Evolutionary conservation across 2,888 invertebrate species (phyloP), one percentile per base, ranked within the genome.

Genomic region (Heliconius ismenius): DNA sequence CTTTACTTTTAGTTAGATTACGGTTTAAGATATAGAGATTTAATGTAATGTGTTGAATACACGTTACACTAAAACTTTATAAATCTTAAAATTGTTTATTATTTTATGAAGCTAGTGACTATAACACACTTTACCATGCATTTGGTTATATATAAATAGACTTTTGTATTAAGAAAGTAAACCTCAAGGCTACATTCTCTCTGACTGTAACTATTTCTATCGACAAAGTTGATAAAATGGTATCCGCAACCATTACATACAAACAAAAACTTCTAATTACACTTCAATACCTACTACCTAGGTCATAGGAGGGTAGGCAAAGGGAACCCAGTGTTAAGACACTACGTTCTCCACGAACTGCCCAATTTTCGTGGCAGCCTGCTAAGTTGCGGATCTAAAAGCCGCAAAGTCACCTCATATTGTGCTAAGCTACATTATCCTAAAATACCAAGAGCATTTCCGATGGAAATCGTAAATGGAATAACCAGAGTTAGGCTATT

Each of bases 401-500:
- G 21, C n/a, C n/a, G n/a, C 54, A 21, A 18, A 1, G 10, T n/a
- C 18, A 49, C 49, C 18, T 49, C 13, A 26, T 15, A 62, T 11
- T 62, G 62, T 15, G 6, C 26, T 67, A 39, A 67, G 18, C 21
- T 21, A 58, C 4, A 21, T 36, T 36, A 18, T 39, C 21, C 36
- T 62, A 62, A 32, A 58, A 73, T 60, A 10, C 24, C 62, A 36
- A 73, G 60, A 62, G 39, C 58, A 70, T 73, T 62, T 43, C 60
- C 73, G 62, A 11, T 73, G 73, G 73, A 73, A 73, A 73, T 73
- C 26, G 73, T 62, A 62, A 62, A 62, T 24, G 72, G 43, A 60
- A 73, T 73, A 73, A 73, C 43, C 73, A 73, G 39, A 39, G 39
- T 64, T 54, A 76, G 70, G 64, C 72, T 76, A 76, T 76, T 70